Evolutionary conservation across 2,888 invertebrate species (phyloP).

Genomic region (Biston stratarius): DNA sequence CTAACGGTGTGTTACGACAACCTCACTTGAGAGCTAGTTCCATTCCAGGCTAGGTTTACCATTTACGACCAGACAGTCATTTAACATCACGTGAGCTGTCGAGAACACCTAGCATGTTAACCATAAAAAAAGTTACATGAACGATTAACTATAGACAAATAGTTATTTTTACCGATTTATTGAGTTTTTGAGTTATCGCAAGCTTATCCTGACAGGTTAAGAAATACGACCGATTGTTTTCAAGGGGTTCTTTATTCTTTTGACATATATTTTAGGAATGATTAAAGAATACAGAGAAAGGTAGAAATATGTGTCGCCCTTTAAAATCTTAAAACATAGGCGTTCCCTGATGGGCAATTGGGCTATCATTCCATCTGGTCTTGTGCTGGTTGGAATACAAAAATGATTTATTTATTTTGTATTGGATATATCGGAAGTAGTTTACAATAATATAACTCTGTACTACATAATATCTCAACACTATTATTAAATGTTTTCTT

Average conservation of each 20-base stretch:
- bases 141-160: constrained; percentile 14
- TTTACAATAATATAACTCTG: background rate
- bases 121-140: too few species aligned
- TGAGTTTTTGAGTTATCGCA: background rate
- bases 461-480: background rate
- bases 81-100: background rate
- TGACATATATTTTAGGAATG: background rate
- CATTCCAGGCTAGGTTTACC: too few species aligned
- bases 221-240: background rate
- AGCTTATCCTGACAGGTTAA: background rate
- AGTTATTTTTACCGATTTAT: constrained; percentile 21
- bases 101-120: too few species aligned
- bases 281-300: background rate
- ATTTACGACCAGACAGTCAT: background rate
- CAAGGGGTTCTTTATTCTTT: background rate
- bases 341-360: too few species aligned
- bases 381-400: background rate
- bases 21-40: too few species aligned
- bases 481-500: background rate
- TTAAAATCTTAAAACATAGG: too few species aligned
- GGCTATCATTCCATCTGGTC: too few species aligned
- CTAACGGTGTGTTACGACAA: too few species aligned
- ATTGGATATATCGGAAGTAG: background rate
- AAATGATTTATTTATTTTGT: background rate
- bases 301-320: too few species aligned